Percentiles rank a stretch among this genome's conserved stretches.
These are phyloP conservation scores for Telenomus remus DNA, from an alignment of 1,140 invertebrate species.

Conservation along the genomic window DNA sequence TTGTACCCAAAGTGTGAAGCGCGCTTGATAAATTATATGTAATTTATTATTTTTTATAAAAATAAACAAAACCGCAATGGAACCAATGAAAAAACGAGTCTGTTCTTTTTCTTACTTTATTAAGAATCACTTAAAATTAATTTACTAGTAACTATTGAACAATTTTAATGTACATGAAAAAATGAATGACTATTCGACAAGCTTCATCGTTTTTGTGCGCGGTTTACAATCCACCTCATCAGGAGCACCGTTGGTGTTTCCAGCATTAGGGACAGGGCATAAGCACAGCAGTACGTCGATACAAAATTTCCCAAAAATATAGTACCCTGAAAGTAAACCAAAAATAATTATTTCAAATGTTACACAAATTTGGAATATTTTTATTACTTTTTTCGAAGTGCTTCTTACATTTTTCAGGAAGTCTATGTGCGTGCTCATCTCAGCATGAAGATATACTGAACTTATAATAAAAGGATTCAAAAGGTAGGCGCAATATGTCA, in stretches of 20 bases:
- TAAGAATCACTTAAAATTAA: slow-evolving; percentile 9
- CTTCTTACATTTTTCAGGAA: slow-evolving; percentile 64
- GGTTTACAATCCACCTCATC: slow-evolving; percentile 48
- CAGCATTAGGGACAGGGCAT: slow-evolving; percentile 61
- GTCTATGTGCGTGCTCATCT: slow-evolving; percentile 59
- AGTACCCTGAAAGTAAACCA: slow-evolving; percentile 56
- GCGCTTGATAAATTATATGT: slow-evolving; percentile 49
- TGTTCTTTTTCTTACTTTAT: neutral
- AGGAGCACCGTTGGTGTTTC: slow-evolving; percentile 67
- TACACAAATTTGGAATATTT: neutral
- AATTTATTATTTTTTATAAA: slow-evolving; percentile 58
- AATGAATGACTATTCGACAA: slow-evolving; percentile 11
- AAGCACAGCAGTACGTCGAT: slow-evolving; percentile 61
- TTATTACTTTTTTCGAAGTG: slow-evolving; percentile 1
- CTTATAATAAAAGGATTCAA: slow-evolving; percentile 74
- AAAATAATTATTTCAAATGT: neutral
- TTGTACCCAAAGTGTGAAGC: slow-evolving; percentile 12
- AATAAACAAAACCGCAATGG: neutral
- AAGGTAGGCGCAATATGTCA: slow-evolving; percentile 75
- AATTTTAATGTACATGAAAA: slow-evolving; percentile 10
- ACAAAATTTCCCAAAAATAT: slow-evolving; percentile 54
- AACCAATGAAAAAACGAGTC: too few relatives aligned
- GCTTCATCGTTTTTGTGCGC: slow-evolving; percentile 31
- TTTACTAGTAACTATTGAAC: neutral
- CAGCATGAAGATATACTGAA: slow-evolving; percentile 59